Conservation (phyloP, 2,113 vertebrate genomes). For the Condylura cristata region DNA sequence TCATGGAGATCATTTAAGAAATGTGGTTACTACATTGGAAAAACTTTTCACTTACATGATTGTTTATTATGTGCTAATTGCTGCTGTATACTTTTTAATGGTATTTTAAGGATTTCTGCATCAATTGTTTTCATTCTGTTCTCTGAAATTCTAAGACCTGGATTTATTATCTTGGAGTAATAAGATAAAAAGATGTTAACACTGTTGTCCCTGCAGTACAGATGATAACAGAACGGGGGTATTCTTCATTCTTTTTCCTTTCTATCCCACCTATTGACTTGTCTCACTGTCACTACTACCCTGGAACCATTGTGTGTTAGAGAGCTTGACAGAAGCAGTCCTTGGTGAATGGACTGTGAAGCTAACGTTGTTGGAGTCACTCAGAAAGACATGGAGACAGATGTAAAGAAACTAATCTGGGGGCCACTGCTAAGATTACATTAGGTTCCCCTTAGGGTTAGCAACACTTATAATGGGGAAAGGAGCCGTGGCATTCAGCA, state of each 20-base stretch:
- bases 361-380: background rate
- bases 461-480: background rate
- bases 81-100: background rate
- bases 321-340: background rate
- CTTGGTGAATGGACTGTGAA: background rate
- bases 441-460: background rate
- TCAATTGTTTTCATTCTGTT: background rate
- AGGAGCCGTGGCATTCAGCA: background rate
- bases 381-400: background rate
- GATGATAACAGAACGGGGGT: background rate
- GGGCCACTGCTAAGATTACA: background rate
- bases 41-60: background rate
- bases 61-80: background rate
- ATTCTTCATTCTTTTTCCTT: background rate
- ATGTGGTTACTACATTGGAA: background rate
- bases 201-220: background rate
- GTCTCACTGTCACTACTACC: background rate
- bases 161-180: background rate
- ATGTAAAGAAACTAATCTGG: background rate
- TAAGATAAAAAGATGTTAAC: conserved; percentile 39
- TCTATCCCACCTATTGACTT: background rate
- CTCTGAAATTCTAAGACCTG: conserved; percentile 44
- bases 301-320: background rate
- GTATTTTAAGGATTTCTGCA: background rate
- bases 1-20: conserved; percentile 23